Evolutionary conservation across 1,140 invertebrate genomes (phyloP), one percentile per base, ranked within the genome.

Genomic region (Batillaria attramentaria): DNA sequence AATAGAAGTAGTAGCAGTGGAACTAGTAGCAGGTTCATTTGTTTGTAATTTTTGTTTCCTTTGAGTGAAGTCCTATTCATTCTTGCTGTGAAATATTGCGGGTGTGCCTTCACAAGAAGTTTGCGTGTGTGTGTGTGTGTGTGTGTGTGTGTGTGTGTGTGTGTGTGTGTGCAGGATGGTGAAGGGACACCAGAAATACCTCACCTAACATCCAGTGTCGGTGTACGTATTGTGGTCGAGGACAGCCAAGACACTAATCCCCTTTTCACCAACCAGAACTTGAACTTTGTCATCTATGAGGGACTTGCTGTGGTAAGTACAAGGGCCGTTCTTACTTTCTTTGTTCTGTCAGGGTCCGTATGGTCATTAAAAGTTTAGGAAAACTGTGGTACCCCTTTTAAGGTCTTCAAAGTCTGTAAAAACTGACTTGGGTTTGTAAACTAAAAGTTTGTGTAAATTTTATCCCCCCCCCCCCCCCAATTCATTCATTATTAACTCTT

Each of bases 241-340:
- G 85, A 86, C 66, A 46, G 62, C 31, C 85, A 86, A 50, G 85
- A 86, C 46, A 78, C 79, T 13, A 68, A 76, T 28, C 85, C 84
- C 28, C 39, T 60, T 0, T 84, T 85, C 50, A 8, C 72, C 6
- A 79, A 77, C 33, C 66, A 54, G 18, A 79, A 81, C 28, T 50
- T 81, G 20, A 80, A 69, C 1, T 54, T 83, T 28, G 72, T 76
- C 16, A 77, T 83, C 13, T 20, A 57, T 5, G 84, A 85, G 62
- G 78, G 77, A 33, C n/a, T 72, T 46, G 20, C 50, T 18, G 70
- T 80, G 69, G 84, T 85, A 80, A 80, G 84, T 81, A 16, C n/a
- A n/a, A 6, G 24, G 24, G 6, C 24, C 24, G 24, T 24, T 60
- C 57, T 60, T 60, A 6, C 31, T 60, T n/a, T 60, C 31, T n/a